A percentile compares a stretch with the other conserved stretches of the same genome.
Conservation (phyloP, 2,888 invertebrate species). For the Plebejus anna region DNA sequence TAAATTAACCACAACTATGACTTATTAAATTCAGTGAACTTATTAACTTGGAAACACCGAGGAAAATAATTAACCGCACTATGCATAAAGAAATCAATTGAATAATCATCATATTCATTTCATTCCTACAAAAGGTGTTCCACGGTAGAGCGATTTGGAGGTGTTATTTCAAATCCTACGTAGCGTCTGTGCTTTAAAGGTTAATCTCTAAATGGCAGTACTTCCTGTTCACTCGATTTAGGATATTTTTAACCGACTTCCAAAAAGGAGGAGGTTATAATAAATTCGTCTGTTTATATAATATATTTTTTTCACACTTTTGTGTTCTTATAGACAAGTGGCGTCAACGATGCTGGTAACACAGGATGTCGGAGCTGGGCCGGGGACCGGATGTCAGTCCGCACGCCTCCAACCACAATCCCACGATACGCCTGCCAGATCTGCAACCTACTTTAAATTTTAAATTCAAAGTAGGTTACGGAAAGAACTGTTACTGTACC, state of each 20-base stretch:
- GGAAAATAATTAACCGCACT: background rate
- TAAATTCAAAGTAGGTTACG: background rate
- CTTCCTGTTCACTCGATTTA: background rate
- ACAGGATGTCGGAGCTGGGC: background rate
- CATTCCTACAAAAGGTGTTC: background rate
- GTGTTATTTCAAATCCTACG: background rate
- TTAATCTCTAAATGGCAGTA: background rate
- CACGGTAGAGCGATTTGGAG: background rate
- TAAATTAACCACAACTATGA: background rate
- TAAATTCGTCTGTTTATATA: no score
- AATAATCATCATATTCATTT: background rate
- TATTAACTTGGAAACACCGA: background rate
- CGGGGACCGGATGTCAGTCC: background rate
- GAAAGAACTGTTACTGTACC: background rate
- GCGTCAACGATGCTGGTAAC: background rate
- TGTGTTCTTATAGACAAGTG: background rate
- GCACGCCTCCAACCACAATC: conserved; percentile 3
- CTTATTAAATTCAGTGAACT: background rate
- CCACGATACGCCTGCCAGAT: background rate
- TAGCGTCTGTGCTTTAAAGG: background rate
- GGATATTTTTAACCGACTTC: background rate
- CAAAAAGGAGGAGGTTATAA: no score
- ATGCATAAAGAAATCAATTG: background rate
- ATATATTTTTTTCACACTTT: background rate
- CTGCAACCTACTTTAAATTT: background rate